Evolutionary conservation across 2,888 invertebrate species (phyloP).

Genomic region (Hesperia comma): DNA sequence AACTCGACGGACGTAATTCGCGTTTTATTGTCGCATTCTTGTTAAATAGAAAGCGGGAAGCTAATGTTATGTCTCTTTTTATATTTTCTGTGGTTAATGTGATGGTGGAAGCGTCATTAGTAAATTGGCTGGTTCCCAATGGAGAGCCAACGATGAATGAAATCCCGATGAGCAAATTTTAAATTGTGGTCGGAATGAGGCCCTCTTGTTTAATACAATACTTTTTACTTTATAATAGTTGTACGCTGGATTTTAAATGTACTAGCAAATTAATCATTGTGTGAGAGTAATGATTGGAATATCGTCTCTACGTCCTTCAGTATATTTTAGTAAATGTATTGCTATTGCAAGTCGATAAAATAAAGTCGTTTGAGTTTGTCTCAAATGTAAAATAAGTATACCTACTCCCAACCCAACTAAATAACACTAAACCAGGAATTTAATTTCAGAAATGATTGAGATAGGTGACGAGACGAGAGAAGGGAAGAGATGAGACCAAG

Average conservation of each 20-base stretch:
- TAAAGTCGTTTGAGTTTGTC: no score
- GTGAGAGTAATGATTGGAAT: conserved; percentile 13
- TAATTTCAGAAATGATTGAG: no score
- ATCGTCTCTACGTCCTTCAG: no score
- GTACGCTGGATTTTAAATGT: conserved; percentile 16
- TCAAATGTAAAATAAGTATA: no score
- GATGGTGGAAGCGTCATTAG: conserved; percentile 65
- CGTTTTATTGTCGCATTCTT: conserved; percentile 80
- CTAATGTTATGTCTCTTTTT: conserved; percentile 61
- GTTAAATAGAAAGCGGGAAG: conserved; percentile 54
- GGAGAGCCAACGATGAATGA: conserved; percentile 41
- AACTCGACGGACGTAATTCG: conserved; percentile 78
- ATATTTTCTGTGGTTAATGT: conserved; percentile 71
- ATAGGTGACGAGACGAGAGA: no score
- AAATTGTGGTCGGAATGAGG: conserved; percentile 28
- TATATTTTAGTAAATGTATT: no score
- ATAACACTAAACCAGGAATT: no score
- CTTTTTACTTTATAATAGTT: conserved; percentile 11
- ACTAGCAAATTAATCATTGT: conserved; percentile 13
- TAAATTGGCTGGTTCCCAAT: conserved; percentile 66
- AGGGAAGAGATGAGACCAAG: no score
- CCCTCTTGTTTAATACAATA: conserved; percentile 18
- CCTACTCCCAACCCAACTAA: no score
- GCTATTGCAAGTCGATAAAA: no score
- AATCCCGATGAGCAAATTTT: conserved; percentile 42